Evolutionary conservation across 2,797 vertebrate genomes (phyloP), one percentile per base, ranked within the genome.

Genomic region (Graptemys geographica): DNA sequence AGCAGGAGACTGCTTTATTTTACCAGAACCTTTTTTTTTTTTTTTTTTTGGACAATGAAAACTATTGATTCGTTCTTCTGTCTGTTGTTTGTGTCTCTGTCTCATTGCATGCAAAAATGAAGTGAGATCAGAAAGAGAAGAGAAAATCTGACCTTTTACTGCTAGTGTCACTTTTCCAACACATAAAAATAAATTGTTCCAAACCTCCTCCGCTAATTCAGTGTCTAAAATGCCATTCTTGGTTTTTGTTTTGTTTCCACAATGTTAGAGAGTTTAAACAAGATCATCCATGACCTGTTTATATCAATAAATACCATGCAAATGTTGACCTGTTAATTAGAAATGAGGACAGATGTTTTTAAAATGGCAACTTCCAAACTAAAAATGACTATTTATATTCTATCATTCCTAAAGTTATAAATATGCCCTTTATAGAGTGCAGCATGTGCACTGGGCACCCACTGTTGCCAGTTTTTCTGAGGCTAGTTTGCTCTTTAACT

Each of bases 11-110:
- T 78, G 79, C 23, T 86, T 95, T 87, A 76, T 93, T 79, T 94
- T n/a, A 93, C 81, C 18, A 2, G 92, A 13, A 74, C 6, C 44
- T 12, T 57, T 96, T 96, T 94, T 44, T 44, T 44, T 6, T 23
- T 51, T 51, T 15, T 51, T 16, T 91, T 56, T 84, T 93, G 6
- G 53, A 8, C 91, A 79, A 65, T 90, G 15, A 95, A 96, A 97
- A 91, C 9, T 96, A 96, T 72, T 84, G 57, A 90, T 96, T 93
- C 44, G 12, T 52, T 1, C 3, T 82, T 90, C 85, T 95, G 83
- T 11, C 10, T 53, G 1, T 16, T 86, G 78, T 94, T 62, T 84
- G 65, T 62, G 28, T 95, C 5, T 84, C 69, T 89, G 3, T 85
- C 41, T 3, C 15, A 4, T 81, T 96, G 62, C n/a, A 78, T 81